These are phyloP conservation scores for Myanophis thanlyinensis DNA, from an alignment of 2,113 vertebrate species.

Conservation along the genomic window DNA sequence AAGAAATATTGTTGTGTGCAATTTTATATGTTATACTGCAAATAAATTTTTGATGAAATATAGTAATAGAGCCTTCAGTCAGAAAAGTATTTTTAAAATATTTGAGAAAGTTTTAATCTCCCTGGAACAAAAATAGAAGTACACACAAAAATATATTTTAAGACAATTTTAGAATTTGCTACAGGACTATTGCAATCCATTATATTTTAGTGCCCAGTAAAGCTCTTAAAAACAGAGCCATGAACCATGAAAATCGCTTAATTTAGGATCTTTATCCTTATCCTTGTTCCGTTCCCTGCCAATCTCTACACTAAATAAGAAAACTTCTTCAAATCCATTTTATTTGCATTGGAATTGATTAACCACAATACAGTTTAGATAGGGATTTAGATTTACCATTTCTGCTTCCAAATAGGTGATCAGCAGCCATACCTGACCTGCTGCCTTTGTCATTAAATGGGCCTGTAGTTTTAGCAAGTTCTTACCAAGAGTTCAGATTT, in stretches of 20 bases:
- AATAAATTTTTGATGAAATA: conserved; percentile 3
- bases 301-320: background rate
- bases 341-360: background rate
- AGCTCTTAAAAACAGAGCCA: background rate
- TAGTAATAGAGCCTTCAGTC: background rate
- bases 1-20: conserved; percentile 12
- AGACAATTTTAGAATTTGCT: background rate
- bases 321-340: background rate
- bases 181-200: background rate
- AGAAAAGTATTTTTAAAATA: conserved; percentile 3
- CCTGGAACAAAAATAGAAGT: background rate
- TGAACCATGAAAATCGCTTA: background rate
- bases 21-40: background rate
- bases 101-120: conserved; percentile 3
- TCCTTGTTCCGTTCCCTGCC: background rate
- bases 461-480: background rate
- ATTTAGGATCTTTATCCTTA: background rate
- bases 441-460: background rate
- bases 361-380: background rate
- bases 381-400: background rate
- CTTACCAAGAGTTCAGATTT: background rate
- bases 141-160: background rate
- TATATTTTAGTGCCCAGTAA: background rate
- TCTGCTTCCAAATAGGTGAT: background rate
- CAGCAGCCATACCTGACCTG: background rate